Base-by-base conservation (phyloP, 2,797 vertebrate species). In the Enteromius treurensis region DNA sequence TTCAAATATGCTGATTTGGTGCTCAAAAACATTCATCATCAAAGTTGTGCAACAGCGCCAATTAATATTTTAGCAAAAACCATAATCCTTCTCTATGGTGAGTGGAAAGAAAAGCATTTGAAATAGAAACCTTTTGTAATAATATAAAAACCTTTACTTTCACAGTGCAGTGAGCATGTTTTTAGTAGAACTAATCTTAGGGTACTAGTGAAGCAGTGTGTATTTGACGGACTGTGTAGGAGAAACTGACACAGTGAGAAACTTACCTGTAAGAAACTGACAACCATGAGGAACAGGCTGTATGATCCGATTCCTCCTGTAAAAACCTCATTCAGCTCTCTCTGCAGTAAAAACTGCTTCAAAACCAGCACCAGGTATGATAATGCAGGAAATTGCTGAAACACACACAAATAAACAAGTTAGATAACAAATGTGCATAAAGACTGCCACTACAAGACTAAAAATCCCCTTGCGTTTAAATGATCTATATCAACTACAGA, bases 241-340 rank as follows among this genome's bases (percentile, higher is more conserved):
- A 37, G 62, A 37, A 37, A 37, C 34, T 37, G 34, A 37, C 5
- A 37, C 34, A 0, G 34, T 37, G 6, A 37, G 34, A 37, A 37
- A 37, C 37, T 91, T 86, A 98, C 98, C 96, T 99, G 98, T 88
- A 99, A 95, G 88, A 99, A 99, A 91, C 98, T 99, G 90, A 99
- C 98, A 77, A 96, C 98, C 98, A 99, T 99, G 90, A 99, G 96
- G 92, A 99, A 99, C 80, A 99, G 96, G 93, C 98, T 99, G 76
- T 99, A 99, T 89, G 98, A 99, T 85, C 98, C 97, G 1, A 99
- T 99, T 88, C 98, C 98, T 69, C 98, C 98, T 0, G 98, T 99
- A 89, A 99, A 99, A 85, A 99, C 98, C 92, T 99, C 98, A 83
- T 99, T 99, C 81, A 99, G 96, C 88, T 99, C 98, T 91, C 98